Evolutionary conservation across 2,797 vertebrate species (phyloP), one percentile per base, ranked within the genome.

Genomic region (Enteromius treurensis): DNA sequence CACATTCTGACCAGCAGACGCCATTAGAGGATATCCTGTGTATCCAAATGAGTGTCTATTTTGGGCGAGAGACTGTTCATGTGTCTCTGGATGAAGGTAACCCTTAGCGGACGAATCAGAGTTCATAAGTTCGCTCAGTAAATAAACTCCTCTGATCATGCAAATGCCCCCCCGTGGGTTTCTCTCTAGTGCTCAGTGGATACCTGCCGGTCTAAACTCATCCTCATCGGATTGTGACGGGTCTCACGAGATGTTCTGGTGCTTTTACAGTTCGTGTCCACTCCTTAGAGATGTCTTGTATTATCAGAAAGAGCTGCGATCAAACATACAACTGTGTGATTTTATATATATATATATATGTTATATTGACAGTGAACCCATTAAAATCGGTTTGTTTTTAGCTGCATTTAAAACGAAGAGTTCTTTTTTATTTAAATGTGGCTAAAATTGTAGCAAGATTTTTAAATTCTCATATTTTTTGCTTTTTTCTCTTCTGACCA

Each of bases 11-110:
- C n/a, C 45, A 42, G 9, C 49, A 67, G 60, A 47, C 71, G 47
- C 60, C 78, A 77, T 77, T 80, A 80, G 37, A 68, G 75, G 78
- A 34, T 34, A 49, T 68, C 47, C 51, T 73, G 67, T 68, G 32
- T 62, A 75, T 34, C 11, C 29, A 34, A 51, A 79, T 67, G 21
- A 67, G 29, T 1, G 1, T 34, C 81, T 83, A 79, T 79, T 70
- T 71, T 49, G 65, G 67, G 75, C 40, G 26, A 34, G 45, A 1
- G 58, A 74, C 73, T 75, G 9, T 75, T 15, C 5, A 8, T 67
- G 32, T 11, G 8, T 53, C 26, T n/a, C 60, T 5, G 29, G 7
- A 67, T 69, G 75, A 67, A 42, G 75, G 75, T 40, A 77, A 62
- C 55, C 23, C 55, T 42, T 53, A 76, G 37, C n/a, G 1, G 1